Percentiles rank a stretch among this genome's conserved stretches.
Conservation (phyloP, 1,140 invertebrate genomes). For the Copidosoma floridanum region DNA sequence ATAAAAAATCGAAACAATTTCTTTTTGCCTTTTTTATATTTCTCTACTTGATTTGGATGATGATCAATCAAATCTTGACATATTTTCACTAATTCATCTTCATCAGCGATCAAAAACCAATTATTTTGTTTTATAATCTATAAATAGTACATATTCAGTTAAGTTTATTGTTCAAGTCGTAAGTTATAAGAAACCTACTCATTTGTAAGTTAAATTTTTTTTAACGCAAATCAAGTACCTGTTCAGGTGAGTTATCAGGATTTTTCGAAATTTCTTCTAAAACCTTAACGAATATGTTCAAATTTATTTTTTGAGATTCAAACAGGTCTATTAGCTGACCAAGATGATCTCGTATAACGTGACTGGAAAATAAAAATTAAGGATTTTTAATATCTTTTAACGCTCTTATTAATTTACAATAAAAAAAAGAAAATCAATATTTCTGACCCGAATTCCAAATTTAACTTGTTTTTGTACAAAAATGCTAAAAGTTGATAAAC, state of each 20-base stretch:
- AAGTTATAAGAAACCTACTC: too few species aligned
- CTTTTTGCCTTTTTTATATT: conserved; percentile 69
- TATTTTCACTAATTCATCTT: conserved; percentile 59
- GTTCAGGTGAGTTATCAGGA: conserved; percentile 42
- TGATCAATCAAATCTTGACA: conserved; percentile 64
- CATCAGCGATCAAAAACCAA: conserved; percentile 65
- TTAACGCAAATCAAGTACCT: conserved; percentile 46
- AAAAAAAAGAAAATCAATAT: conserved; percentile 8
- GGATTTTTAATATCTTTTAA: conserved; percentile 17
- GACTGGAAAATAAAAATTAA: conserved; percentile 48
- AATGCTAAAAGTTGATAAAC: conserved; percentile 65
- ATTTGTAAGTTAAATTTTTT: conserved; percentile 7
- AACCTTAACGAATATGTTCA: conserved; percentile 57
- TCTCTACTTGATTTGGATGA: conserved; percentile 66
- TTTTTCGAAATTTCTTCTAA: conserved; percentile 59
- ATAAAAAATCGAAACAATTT: conserved; percentile 67
- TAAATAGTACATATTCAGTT: conserved; percentile 6
- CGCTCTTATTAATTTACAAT: background rate
- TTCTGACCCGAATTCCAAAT: conserved; percentile 38
- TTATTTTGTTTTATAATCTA: conserved; percentile 65
- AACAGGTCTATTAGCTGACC: conserved; percentile 64
- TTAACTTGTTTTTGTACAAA: conserved; percentile 64
- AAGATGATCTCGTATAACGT: conserved; percentile 54
- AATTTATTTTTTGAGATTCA: conserved; percentile 62
- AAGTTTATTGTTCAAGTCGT: too few species aligned